phyloP scores from a whole-genome alignment of 1,140 invertebrate species.

The Apis cerana region DNA sequence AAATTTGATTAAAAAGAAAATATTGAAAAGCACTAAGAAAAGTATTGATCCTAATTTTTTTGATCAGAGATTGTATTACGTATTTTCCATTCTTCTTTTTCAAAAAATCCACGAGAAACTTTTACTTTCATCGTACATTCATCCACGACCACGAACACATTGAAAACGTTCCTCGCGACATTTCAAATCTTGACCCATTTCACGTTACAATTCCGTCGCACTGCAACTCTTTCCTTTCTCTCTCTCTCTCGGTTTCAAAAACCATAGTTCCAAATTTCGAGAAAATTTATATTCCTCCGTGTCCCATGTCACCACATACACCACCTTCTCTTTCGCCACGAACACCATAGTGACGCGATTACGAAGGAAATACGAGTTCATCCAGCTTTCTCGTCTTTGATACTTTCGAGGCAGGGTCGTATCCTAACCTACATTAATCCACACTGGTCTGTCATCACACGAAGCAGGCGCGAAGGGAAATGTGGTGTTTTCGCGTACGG shows the following conservation, averaged over 20 bases:
- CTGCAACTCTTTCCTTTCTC: too few relatives aligned
- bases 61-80: neutral
- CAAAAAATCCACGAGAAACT: neutral
- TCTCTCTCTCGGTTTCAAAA: neutral
- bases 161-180: neutral
- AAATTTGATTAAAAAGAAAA: too few relatives aligned
- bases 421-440: neutral
- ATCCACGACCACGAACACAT: neutral
- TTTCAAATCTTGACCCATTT: neutral
- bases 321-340: neutral
- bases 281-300: too few relatives aligned
- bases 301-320: neutral
- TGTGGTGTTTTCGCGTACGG: too few relatives aligned
- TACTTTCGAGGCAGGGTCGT: neutral
- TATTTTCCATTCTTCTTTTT: neutral
- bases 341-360: neutral
- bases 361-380: conserved; percentile 13
- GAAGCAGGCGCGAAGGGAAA: too few relatives aligned
- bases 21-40: too few relatives aligned
- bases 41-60: too few relatives aligned
- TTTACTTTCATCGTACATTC: neutral
- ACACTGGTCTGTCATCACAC: neutral
- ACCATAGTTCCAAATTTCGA: neutral
- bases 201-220: neutral
- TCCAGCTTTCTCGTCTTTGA: neutral